These are phyloP conservation scores for Propithecus deckenii DNA, from an alignment of 2,797 vertebrate genomes.

Conservation along the genomic window DNA sequence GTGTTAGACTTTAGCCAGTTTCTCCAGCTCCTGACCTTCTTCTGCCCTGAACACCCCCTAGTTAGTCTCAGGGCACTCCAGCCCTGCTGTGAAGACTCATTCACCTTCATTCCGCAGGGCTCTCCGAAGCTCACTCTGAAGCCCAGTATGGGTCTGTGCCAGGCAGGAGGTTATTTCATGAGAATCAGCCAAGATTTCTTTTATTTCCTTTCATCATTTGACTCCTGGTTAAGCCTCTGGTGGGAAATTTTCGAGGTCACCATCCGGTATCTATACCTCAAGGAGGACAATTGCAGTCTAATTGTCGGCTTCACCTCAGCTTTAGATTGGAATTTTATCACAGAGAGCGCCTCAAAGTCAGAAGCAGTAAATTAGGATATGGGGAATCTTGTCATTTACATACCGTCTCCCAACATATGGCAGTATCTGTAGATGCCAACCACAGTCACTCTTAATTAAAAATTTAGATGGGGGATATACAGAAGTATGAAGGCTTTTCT, in stretches of 20 bases:
- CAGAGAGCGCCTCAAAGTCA: conserved; percentile 37
- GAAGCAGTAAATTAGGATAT: conserved; percentile 51
- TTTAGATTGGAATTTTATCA: conserved; percentile 26
- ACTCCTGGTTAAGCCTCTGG: conserved; percentile 25
- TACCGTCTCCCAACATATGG: conserved; percentile 61
- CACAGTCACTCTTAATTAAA: conserved; percentile 70
- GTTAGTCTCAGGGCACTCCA: not conserved
- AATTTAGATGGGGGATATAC: conserved; percentile 24
- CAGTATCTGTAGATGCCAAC: conserved; percentile 10
- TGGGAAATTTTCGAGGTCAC: conserved; percentile 30
- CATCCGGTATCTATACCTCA: not conserved
- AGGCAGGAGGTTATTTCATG: conserved; percentile 2
- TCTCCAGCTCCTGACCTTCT: not conserved
- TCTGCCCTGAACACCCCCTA: not conserved
- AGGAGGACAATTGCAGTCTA: not conserved
- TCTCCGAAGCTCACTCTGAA: not conserved
- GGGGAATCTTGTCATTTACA: conserved; percentile 59
- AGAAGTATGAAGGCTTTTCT: conserved; percentile 51
- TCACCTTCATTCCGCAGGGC: not conserved
- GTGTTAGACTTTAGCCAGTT: not conserved
- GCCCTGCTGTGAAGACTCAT: not conserved
- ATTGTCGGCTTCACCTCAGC: conserved; percentile 40
- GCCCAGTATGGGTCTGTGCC: not conserved
- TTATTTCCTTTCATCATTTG: conserved; percentile 60
- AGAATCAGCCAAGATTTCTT: conserved; percentile 55